Conservation (phyloP, 2,888 invertebrate species). For the Eurytoma adleriae region DNA sequence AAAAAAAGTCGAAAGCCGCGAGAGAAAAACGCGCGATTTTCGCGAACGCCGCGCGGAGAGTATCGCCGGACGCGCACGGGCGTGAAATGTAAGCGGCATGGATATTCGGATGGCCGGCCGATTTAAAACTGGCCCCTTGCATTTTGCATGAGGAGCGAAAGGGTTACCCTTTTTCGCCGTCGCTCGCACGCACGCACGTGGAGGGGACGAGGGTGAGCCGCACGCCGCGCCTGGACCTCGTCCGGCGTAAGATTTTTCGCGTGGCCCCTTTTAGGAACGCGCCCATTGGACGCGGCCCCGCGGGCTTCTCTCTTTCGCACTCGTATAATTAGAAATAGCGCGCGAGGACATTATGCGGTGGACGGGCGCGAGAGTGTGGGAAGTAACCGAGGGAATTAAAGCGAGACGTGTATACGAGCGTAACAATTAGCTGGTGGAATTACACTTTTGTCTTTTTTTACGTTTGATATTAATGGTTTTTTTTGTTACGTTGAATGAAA, state of each 20-base stretch:
- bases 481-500: too few relatives aligned
- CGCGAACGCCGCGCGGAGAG: too few relatives aligned
- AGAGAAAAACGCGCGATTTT: too few relatives aligned
- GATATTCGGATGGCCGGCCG: constrained; percentile 68
- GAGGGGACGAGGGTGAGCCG: constrained; percentile 39
- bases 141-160: constrained; percentile 68
- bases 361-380: not conserved
- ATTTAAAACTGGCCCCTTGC: constrained; percentile 70
- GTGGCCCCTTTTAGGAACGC: constrained; percentile 29
- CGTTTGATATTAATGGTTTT: too few relatives aligned
- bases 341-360: not conserved
- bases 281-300: constrained; percentile 50
- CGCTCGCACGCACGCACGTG: constrained; percentile 62
- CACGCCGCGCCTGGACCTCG: constrained; percentile 48
- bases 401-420: too few relatives aligned
- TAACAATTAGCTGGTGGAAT: too few relatives aligned
- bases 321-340: constrained; percentile 27
- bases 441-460: too few relatives aligned
- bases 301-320: constrained; percentile 18
- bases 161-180: constrained; percentile 64
- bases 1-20: constrained; percentile 12
- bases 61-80: constrained; percentile 14
- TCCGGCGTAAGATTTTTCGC: constrained; percentile 56
- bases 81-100: constrained; percentile 55
- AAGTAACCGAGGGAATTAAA: not conserved